A percentile compares a stretch with the other conserved stretches of the same genome.
These are phyloP conservation scores for Anaspis maculata DNA, from an alignment of 2,888 invertebrate species.

Conservation along the genomic window DNA sequence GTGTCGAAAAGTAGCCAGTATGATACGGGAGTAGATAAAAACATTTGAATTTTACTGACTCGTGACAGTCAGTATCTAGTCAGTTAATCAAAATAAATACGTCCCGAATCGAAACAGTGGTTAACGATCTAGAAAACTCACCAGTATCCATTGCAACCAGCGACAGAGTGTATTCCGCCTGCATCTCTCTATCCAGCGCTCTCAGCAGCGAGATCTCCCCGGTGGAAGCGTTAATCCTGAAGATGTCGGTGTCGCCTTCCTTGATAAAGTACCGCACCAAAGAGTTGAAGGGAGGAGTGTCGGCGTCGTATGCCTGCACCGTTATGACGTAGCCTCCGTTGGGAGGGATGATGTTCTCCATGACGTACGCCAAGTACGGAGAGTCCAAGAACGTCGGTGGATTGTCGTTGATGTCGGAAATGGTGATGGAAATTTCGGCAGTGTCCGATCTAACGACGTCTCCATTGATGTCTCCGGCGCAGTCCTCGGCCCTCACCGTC, in stretches of 20 bases:
- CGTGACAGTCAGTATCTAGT: too few species aligned
- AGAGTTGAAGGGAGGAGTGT: constrained; percentile 82
- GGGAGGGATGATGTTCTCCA: constrained; percentile 83
- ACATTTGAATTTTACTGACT: too few species aligned
- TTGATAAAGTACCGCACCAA: constrained; percentile 89
- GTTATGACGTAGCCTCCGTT: constrained; percentile 72
- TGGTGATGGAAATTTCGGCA: constrained; percentile 72
- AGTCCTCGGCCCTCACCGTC: constrained; percentile 81
- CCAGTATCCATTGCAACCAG: constrained; percentile 92
- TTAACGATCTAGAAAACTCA: too few species aligned
- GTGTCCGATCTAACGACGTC: constrained; percentile 58
- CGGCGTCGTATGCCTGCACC: constrained; percentile 83
- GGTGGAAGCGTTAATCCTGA: constrained; percentile 84
- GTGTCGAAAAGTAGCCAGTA: too few species aligned
- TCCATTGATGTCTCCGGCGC: constrained; percentile 60
- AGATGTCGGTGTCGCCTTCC: constrained; percentile 85
- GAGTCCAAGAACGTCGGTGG: constrained; percentile 88
- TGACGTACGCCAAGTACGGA: constrained; percentile 87
- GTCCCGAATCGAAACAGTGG: too few species aligned
- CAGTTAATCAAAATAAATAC: too few species aligned
- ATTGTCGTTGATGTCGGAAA: constrained; percentile 90
- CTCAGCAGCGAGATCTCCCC: constrained; percentile 82
- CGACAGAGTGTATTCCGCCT: constrained; percentile 75
- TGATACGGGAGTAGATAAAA: too few species aligned
- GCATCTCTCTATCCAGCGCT: constrained; percentile 76